These are phyloP conservation scores for Colius striatus DNA, from an alignment of 2,113 vertebrate species.

Conservation along the genomic window DNA sequence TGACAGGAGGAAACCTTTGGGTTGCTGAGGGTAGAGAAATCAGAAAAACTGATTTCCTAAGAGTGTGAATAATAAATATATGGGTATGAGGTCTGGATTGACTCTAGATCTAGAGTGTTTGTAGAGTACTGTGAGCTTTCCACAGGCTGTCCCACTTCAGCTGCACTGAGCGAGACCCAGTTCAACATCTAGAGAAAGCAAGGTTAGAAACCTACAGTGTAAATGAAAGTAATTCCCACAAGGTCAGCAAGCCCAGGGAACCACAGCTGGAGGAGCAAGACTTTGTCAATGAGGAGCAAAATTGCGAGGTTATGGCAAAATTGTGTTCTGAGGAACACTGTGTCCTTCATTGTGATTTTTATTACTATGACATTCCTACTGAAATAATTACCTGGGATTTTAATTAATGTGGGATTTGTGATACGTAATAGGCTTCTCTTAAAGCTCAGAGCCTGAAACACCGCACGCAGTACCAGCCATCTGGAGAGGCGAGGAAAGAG, in stretches of 20 bases:
- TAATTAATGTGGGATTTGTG: not conserved
- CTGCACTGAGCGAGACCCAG: not conserved
- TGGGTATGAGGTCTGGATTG: not conserved
- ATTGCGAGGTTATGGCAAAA: not conserved
- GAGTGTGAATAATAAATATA: not conserved
- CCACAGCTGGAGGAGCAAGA: not conserved
- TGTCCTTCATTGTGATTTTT: not conserved
- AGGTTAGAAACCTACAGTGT: not conserved
- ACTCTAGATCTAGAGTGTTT: not conserved
- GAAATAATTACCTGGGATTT: not conserved
- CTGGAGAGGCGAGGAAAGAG: not conserved
- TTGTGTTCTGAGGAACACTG: fast-evolving
- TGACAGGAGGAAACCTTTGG: not conserved
- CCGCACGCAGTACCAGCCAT: fast-evolving
- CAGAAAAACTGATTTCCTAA: not conserved
- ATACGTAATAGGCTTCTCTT: not conserved
- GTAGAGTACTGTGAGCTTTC: not conserved
- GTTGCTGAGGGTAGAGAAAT: not conserved
- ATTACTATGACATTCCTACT: not conserved
- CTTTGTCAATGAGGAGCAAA: not conserved
- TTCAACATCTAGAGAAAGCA: not conserved
- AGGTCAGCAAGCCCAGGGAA: not conserved
- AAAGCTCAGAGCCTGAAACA: not conserved
- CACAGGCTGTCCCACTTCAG: not conserved
- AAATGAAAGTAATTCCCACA: not conserved